Conservation (phyloP, 1,140 invertebrate species). For the Bombus confusus region DNA sequence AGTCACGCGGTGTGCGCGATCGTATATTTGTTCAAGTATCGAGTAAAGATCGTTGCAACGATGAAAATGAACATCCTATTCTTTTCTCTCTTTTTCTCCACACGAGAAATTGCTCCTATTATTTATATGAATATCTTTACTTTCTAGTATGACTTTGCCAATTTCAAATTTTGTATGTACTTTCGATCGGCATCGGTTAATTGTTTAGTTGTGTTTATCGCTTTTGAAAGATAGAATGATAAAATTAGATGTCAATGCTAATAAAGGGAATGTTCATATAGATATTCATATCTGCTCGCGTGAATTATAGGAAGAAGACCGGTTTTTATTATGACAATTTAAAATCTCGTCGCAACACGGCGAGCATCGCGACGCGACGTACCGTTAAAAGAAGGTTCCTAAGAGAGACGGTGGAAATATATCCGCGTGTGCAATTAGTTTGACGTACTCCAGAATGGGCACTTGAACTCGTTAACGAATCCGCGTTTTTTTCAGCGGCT, state of each 20-base stretch:
- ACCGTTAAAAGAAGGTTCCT: neutral
- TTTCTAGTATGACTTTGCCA: too few species aligned
- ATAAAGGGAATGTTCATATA: too few species aligned
- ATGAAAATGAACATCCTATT: neutral
- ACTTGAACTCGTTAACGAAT: conserved; percentile 46
- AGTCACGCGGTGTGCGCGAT: conserved; percentile 25
- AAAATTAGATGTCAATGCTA: too few species aligned
- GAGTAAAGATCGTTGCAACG: conserved; percentile 13
- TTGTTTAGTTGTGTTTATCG: too few species aligned
- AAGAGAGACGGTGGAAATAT: neutral
- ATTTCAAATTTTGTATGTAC: neutral
- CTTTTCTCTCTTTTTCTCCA: neutral
- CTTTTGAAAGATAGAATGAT: too few species aligned
- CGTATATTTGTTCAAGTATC: conserved; percentile 23
- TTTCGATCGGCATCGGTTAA: too few species aligned
- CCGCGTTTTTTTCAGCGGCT: conserved; percentile 25
- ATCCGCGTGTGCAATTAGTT: conserved; percentile 16
- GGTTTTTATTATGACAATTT: neutral
- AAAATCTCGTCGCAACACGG: neutral
- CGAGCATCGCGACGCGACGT: neutral
- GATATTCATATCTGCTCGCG: rapidly evolving
- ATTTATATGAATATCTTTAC: neutral
- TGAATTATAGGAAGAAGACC: rapidly evolving
- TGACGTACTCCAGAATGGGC: neutral
- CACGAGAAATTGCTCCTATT: neutral